A percentile compares a stretch with the other conserved stretches of the same genome.
Conservation (phyloP, 1,140 invertebrate species). For the Grapholita molesta region DNA sequence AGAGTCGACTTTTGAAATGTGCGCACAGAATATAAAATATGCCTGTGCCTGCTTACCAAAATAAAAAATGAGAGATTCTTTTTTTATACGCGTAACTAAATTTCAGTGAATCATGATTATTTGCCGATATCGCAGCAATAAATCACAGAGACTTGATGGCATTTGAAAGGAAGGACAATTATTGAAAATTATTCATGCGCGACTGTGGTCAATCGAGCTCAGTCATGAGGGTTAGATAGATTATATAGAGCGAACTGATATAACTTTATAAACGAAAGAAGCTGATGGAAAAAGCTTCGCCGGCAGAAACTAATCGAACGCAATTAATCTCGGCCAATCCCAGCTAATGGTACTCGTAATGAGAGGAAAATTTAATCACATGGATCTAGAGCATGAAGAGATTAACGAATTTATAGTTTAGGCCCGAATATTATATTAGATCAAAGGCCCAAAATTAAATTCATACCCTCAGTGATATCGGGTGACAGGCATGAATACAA, state of each 20-base stretch:
- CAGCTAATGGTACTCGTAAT: conserved; percentile 30
- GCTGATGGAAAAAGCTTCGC: conserved; percentile 21
- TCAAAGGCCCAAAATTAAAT: conserved; percentile 46
- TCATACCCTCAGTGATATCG: conserved; percentile 29
- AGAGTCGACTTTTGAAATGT: conserved; percentile 25
- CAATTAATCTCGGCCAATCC: conserved; percentile 25
- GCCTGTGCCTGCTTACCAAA: too few relatives aligned
- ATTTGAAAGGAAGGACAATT: conserved; percentile 28
- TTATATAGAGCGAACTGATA: conserved; percentile 12
- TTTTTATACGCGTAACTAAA: conserved; percentile 26
- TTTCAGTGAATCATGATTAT: conserved; percentile 21
- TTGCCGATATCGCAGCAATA: conserved; percentile 29
- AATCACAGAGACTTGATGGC: conserved; percentile 37
- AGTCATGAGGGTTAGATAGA: background rate
- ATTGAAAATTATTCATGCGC: conserved; percentile 19
- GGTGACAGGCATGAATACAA: conserved; percentile 34
- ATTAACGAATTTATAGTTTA: conserved; percentile 40
- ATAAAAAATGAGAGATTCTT: conserved; percentile 13
- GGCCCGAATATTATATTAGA: conserved; percentile 39
- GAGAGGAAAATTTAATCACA: conserved; percentile 40
- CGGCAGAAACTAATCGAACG: conserved; percentile 22
- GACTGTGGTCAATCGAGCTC: conserved; percentile 20
- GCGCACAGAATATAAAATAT: conserved; percentile 16
- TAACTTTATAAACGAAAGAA: conserved; percentile 10
- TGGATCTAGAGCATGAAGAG: conserved; percentile 26